Evolutionary conservation across 2,113 vertebrate genomes (phyloP), one percentile per base, ranked within the genome.

Genomic region (Notiomystis cincta): DNA sequence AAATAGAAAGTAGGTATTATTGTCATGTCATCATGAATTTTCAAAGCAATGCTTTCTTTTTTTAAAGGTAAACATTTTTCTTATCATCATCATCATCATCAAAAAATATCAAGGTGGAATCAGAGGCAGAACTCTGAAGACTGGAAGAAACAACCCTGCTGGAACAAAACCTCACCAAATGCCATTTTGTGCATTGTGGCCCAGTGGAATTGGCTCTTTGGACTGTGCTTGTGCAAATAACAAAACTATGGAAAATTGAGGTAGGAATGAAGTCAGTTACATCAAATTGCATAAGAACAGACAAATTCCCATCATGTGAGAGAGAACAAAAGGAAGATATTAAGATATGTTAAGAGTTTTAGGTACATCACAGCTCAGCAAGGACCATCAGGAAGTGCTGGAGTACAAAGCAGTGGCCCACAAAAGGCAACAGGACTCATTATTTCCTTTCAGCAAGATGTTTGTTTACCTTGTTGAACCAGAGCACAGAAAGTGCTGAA

Each of bases 1-100:
- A 85, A 96, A 61, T 6, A 54, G 23, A 94, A 89, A 87, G 48
- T 40, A 58, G 51, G 8, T 72, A 81, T 75, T 66, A 76, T 71
- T 94, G 35, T 62, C 6, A 6, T 83, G 24, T 35, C 51, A 64
- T n/a, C 40, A 51, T 5, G 14, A 66, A 48, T 82, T 89, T 57
- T 82, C 53, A 71, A 88, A 93, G 44, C 24, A 88, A 47, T 72
- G 5, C 11, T 40, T 37, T 4, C 70, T 60, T 56, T 8, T 73
- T 73, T 80, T 23, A 30, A 48, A 50, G 16, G 88, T 64, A 64
- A 78, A 38, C 10, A 15, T 61, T 85, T 82, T 82, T 50, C 24
- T 89, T 8, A 20, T 82, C 31, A 40, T 65, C 61, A 82, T 75
- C 10, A 20, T 82, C 31, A 40, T 65, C 61, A 82, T 75, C 38